phyloP scores from a whole-genome alignment of 2,113 vertebrate species.

The Hoplias malabaricus region DNA sequence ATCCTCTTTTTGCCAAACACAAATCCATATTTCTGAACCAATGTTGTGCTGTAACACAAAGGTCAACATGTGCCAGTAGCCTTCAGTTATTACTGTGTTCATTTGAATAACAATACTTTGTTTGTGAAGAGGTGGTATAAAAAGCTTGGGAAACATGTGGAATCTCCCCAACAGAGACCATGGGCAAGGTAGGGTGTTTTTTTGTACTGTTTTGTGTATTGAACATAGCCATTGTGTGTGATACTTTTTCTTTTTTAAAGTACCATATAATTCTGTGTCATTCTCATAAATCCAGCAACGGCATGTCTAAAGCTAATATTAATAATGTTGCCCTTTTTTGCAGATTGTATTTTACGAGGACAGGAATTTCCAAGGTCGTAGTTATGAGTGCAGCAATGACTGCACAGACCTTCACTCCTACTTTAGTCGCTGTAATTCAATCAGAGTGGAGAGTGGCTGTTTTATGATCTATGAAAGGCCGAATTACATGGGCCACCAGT shows the following conservation, averaged over 20 bases:
- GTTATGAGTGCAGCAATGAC: slow-evolving; percentile 75
- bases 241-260: not conserved
- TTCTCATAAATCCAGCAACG: not conserved
- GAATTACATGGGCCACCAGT: slow-evolving; percentile 75
- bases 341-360: slow-evolving; percentile 82
- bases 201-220: slow-evolving; percentile 41
- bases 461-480: slow-evolving; percentile 76
- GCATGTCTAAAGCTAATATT: not conserved
- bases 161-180: slow-evolving; percentile 76
- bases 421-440: slow-evolving; percentile 73
- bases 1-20: slow-evolving; percentile 68
- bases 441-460: slow-evolving; percentile 73
- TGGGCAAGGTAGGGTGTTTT: slow-evolving; percentile 75
- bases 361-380: slow-evolving; percentile 79
- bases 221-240: not conserved
- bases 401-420: slow-evolving; percentile 72
- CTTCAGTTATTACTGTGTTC: slow-evolving; percentile 64
- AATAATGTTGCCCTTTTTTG: slow-evolving; percentile 11
- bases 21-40: slow-evolving; percentile 76
- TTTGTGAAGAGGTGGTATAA: slow-evolving; percentile 75
- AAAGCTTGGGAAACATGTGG: slow-evolving; percentile 75
- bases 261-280: not conserved
- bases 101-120: slow-evolving; percentile 79
- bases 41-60: slow-evolving; percentile 72
- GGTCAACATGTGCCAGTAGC: slow-evolving; percentile 72